Conservation (phyloP, 2,113 vertebrate genomes). For the Psilopogon haemacephalus region DNA sequence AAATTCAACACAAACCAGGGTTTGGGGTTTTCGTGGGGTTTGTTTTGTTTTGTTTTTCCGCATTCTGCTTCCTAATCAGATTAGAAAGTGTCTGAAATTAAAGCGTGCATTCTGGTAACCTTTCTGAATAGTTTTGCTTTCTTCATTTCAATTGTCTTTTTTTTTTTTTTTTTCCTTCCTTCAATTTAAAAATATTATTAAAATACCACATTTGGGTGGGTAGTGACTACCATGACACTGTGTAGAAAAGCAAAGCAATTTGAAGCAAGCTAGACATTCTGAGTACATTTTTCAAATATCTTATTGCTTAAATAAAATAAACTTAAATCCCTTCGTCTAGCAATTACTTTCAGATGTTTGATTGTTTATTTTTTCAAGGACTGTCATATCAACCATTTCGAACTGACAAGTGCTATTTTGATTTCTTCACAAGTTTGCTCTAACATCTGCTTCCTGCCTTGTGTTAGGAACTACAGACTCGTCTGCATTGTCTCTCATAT, state of each 20-base stretch:
- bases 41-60: not conserved
- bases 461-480: not conserved
- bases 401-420: not conserved
- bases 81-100: not conserved
- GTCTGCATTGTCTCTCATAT: slow-evolving; percentile 23
- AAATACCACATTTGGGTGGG: slow-evolving; percentile 42
- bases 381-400: not conserved
- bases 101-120: not conserved
- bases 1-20: not conserved
- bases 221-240: not conserved
- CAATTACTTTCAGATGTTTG: slow-evolving; percentile 64
- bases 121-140: slow-evolving; percentile 6
- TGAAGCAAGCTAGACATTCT: slow-evolving; percentile 22
- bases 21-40: too few species aligned
- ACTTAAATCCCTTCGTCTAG: slow-evolving; percentile 38
- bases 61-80: not conserved
- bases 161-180: not conserved
- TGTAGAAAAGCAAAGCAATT: slow-evolving; percentile 25
- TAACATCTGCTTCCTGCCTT: not conserved
- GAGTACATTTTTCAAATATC: slow-evolving; percentile 65
- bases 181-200: slow-evolving; percentile 5
- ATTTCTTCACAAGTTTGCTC: not conserved
- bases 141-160: not conserved
- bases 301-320: slow-evolving; percentile 62
- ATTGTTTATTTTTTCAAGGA: slow-evolving; percentile 53